Evolutionary conservation across 1,140 invertebrate genomes (phyloP).

Genomic region (Dreissena rostriformis): DNA sequence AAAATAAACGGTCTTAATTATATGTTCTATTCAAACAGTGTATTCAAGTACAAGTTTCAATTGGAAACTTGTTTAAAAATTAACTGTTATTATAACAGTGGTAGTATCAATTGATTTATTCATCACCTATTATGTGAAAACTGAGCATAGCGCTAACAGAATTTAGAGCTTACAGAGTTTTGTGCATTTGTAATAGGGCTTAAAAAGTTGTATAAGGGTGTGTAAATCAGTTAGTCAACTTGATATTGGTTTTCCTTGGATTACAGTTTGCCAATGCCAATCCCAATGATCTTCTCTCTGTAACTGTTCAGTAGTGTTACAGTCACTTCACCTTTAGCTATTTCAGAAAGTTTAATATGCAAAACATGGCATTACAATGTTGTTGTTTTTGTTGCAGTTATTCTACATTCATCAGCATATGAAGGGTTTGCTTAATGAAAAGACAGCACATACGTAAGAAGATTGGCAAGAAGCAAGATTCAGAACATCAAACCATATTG

Average conservation of each 20-base stretch:
- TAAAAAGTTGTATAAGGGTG: background rate
- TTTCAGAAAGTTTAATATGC: background rate
- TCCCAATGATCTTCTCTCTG: background rate
- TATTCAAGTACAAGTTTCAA: too few relatives aligned
- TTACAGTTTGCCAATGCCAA: background rate
- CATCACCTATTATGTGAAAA: too few relatives aligned
- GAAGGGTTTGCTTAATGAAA: conserved; percentile 27
- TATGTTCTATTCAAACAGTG: too few relatives aligned
- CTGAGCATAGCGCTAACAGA: too few relatives aligned
- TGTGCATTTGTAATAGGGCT: background rate
- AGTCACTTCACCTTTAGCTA: background rate
- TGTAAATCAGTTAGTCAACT: background rate
- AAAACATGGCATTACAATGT: background rate
- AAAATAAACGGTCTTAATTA: too few relatives aligned
- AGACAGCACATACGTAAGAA: background rate
- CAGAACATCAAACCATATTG: background rate
- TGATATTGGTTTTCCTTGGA: background rate
- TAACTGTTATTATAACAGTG: too few relatives aligned
- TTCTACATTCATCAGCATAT: conserved; percentile 53
- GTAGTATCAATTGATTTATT: too few relatives aligned
- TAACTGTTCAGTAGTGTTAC: background rate
- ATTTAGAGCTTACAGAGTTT: too few relatives aligned
- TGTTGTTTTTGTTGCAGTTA: conserved; percentile 44
- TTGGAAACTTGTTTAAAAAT: too few relatives aligned
- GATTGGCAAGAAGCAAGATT: background rate